A percentile compares a stretch with the other conserved stretches of the same genome.
phyloP scores from a whole-genome alignment of 2,113 vertebrate genomes.

The Smithornis capensis region DNA sequence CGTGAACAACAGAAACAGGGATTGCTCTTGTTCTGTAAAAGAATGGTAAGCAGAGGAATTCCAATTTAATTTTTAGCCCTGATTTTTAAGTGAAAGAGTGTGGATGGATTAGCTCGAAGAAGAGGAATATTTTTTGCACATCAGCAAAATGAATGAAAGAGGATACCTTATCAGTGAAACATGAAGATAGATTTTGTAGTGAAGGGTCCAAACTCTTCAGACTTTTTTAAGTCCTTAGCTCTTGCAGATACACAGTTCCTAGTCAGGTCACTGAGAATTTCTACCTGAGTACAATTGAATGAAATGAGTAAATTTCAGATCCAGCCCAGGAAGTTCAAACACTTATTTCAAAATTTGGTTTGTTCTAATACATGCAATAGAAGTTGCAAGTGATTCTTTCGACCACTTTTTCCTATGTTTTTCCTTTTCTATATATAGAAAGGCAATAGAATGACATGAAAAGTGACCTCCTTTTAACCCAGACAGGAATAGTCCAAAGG shows the following conservation, averaged over 20 bases:
- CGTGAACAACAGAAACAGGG: not conserved
- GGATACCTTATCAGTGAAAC: not conserved
- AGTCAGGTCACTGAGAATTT: not conserved
- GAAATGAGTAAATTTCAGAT: not conserved
- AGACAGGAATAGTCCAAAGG: not conserved
- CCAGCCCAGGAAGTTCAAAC: not conserved
- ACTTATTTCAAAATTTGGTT: not conserved
- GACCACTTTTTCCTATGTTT: not conserved
- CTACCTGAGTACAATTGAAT: not conserved
- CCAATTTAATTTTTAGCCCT: not conserved
- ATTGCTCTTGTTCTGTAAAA: not conserved
- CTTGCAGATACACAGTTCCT: not conserved
- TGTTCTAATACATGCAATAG: not conserved
- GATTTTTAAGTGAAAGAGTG: not conserved
- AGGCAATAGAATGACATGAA: not conserved
- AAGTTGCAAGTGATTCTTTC: not conserved
- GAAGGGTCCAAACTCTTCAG: not conserved
- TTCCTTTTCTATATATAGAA: not conserved
- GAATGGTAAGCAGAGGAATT: not conserved
- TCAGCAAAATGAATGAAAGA: not conserved
- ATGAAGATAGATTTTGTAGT: not conserved
- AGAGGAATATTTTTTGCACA: not conserved
- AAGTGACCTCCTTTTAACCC: not conserved
- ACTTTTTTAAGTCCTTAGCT: not conserved
- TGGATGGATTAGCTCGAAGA: not conserved